Evolutionary conservation across 1,140 invertebrate species (phyloP), one percentile per base, ranked within the genome.

Genomic region (Drosophila arawakana): DNA sequence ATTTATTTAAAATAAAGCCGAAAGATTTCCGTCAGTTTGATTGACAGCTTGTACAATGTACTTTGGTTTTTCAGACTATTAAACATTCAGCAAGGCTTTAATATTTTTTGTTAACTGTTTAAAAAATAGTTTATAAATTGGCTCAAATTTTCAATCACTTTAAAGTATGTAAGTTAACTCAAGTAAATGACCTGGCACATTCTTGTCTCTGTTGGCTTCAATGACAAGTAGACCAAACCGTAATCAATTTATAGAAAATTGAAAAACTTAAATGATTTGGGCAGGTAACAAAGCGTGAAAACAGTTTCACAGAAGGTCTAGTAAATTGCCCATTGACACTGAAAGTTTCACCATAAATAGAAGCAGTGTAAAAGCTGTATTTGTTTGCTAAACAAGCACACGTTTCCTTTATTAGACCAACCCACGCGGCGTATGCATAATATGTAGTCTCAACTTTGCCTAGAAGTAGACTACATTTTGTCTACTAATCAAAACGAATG

Each of bases 401-500:
- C 4, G 13, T 13, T 43, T 52, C 2, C 21, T 7, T 52, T 34
- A 34, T 2, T 7, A 13, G 6, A 41, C n/a, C 11, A 1, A 43
- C 21, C 18, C 25, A 44, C 18, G n/a, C 34, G 54, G 35, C 55
- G 62, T 44, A 66, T 73, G 55, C 10, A 58, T 50, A 65, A 72
- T 58, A 44, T 73, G 59, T 66, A 35, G 46, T 49, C 21, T 58
- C 7, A 30, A 59, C 30, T 58, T 18, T 2, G 18, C 2, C 37
- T 41, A 7, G 6, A 43, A 18, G 15, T 39, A 7, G 21, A 30
- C 25, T 30, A 30, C 3, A 2, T 30, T 30, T 30, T 30, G 11
- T 15, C 37, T 25, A 4, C 67, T 82, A 83, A 82, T 84, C 76
- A 80, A 78, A 82, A 82, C 54, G 65, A 65, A 85, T 85, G 79